phyloP scores from a whole-genome alignment of 2,888 invertebrate species.

The Oegoconia quadripuncta region DNA sequence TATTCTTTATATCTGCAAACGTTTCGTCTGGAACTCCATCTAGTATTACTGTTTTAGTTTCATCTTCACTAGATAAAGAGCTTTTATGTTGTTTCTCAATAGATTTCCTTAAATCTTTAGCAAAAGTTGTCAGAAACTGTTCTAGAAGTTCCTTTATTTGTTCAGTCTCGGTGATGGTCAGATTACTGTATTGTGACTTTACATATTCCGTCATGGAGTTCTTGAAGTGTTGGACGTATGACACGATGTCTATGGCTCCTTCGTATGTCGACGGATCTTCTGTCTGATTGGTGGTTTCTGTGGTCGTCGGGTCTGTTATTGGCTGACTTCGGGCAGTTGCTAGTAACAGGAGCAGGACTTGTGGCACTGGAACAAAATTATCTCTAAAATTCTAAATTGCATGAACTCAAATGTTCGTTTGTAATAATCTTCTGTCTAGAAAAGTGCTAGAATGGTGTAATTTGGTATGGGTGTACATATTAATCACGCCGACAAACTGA shows the following conservation, averaged over 20 bases:
- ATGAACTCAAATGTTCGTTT: too few species aligned
- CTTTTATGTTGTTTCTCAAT: conserved; percentile 17
- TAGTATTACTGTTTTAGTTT: background rate
- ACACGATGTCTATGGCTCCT: conserved; percentile 5
- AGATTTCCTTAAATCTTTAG: conserved; percentile 29
- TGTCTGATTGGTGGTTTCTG: background rate
- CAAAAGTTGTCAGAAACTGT: conserved; percentile 32
- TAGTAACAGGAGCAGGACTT: too few species aligned
- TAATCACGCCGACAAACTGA: too few species aligned
- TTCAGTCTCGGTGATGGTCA: conserved; percentile 18
- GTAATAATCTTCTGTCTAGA: too few species aligned
- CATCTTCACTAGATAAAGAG: conserved; percentile 4
- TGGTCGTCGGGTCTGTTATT: background rate
- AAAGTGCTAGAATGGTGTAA: too few species aligned
- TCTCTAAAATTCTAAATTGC: too few species aligned
- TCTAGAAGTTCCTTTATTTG: conserved; percentile 27
- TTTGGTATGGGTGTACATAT: too few species aligned
- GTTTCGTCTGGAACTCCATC: conserved; percentile 9
- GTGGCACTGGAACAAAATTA: too few species aligned
- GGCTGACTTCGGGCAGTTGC: too few species aligned
- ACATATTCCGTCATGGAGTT: conserved; percentile 19
- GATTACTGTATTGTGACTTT: conserved; percentile 15
- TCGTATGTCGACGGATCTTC: too few species aligned
- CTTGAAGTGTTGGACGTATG: conserved; percentile 23
- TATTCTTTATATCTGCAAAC: conserved; percentile 27